These are phyloP conservation scores for Acanthornis magna DNA, from an alignment of 2,797 vertebrate species.

Conservation along the genomic window DNA sequence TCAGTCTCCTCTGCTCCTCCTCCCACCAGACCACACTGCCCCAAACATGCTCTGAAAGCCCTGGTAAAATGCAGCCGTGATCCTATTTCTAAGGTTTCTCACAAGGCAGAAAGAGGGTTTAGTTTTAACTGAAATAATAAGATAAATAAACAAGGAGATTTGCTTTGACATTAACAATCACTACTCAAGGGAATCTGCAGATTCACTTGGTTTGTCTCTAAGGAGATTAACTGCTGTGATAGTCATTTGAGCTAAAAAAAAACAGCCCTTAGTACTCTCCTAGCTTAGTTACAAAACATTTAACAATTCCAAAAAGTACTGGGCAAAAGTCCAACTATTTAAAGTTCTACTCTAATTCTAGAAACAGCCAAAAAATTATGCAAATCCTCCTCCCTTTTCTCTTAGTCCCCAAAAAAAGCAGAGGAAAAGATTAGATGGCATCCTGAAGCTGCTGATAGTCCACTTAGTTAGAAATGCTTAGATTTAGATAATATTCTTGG, in stretches of 20 bases:
- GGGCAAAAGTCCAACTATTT: conserved; percentile 41
- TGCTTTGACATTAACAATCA: conserved; percentile 33
- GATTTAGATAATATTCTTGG: background rate
- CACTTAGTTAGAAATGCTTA: background rate
- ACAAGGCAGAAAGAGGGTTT: background rate
- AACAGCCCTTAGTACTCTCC: background rate
- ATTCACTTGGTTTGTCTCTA: conserved; percentile 38
- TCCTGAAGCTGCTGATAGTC: background rate
- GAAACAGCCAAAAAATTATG: conserved; percentile 13
- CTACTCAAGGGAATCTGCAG: conserved; percentile 16
- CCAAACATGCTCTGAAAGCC: conserved; percentile 10
- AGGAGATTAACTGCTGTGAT: conserved; percentile 43
- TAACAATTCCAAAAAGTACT: conserved; percentile 11
- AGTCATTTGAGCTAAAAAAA: conserved; percentile 33
- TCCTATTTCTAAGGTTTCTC: conserved; percentile 8
- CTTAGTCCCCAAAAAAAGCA: background rate
- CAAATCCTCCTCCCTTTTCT: background rate
- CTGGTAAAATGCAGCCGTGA: conserved; percentile 12
- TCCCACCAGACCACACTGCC: background rate
- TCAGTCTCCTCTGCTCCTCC: background rate
- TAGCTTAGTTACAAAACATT: conserved; percentile 45
- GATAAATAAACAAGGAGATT: conserved; percentile 54
- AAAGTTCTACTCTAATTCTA: conserved; percentile 31
- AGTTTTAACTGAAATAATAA: conserved; percentile 49
- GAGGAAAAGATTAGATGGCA: background rate